Base-by-base conservation (phyloP, 2,888 invertebrate species). In the Mythimna albipuncta region DNA sequence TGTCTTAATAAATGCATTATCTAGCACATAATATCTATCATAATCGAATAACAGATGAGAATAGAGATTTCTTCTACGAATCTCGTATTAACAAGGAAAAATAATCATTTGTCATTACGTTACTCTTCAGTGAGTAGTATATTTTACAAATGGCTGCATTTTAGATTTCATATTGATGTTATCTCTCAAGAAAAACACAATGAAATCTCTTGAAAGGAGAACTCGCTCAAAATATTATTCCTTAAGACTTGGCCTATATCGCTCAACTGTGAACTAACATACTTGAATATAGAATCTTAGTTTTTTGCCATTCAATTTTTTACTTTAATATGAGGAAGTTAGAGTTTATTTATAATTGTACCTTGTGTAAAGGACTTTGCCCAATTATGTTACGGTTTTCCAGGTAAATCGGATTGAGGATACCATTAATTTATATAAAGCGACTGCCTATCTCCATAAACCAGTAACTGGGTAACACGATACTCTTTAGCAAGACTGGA, bases 161-260 rank as follows among this genome's bases (percentile, higher is more conserved):
- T 59, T 11, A 44, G 47, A 11, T 13, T 0, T 21, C 35, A 66
- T 19, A 59, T 55, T 6, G 58, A n/a, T 52, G 19, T 50, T 19
- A 19, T 16, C 7, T 47, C 19, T 16, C n/a, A 9, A n/a, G 9
- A 44, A 13, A 41, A 47, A 41, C 13, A 52, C 32, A 10, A 41
- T n/a, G 2, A 50, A 55, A 32, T 64, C 35, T 72, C 50, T 50
- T 11, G 0, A 10, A 10, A 11, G 16, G 5, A 13, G 19, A 59
- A 55, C 68, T 81, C 82, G 79, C 79, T 80, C 82, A 80, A 80
- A 10, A 50, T 50, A 21, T 41, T 76, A 77, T 61, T 77, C 61
- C 58, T 69, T 69, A 67, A 64, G 54, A 77, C 55, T 55, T 57
- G 82, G 79, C 79, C 79, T 80, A 80, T 16, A 57, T 26, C 78